Percentiles rank a stretch among this genome's conserved stretches.
Conservation (phyloP, 1,140 invertebrate species). For the Papilio aristodemus region DNA sequence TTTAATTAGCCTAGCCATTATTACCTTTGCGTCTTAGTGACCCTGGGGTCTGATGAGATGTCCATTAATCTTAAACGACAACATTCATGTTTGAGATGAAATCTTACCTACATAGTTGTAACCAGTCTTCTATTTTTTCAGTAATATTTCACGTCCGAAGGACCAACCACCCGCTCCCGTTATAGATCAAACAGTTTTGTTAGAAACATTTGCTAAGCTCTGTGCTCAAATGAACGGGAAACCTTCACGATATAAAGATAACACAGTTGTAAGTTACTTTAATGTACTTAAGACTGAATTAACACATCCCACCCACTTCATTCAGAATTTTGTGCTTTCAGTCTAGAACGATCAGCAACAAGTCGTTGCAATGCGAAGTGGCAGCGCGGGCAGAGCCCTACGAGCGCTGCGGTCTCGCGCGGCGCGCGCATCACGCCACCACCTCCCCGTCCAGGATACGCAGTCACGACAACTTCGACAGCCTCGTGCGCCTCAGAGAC, state of each 20-base stretch:
- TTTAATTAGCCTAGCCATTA: too few species aligned
- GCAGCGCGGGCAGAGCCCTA: slow-evolving; percentile 43
- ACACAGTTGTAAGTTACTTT: slow-evolving; percentile 49
- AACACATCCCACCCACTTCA: not conserved
- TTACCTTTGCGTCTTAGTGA: too few species aligned
- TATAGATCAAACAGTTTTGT: slow-evolving; percentile 52
- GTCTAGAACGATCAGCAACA: slow-evolving; percentile 63
- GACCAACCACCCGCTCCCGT: slow-evolving; percentile 37
- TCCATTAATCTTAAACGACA: too few species aligned
- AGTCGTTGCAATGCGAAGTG: slow-evolving; percentile 70
- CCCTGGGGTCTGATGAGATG: too few species aligned
- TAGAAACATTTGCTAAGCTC: slow-evolving; percentile 69
- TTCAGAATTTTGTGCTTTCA: slow-evolving; percentile 40
- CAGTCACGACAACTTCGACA: slow-evolving; percentile 54
- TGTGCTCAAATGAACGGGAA: slow-evolving; percentile 61
- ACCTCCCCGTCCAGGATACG: slow-evolving; percentile 48
- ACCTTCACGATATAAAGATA: slow-evolving; percentile 35
- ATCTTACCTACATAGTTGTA: too few species aligned
- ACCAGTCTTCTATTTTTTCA: too few species aligned
- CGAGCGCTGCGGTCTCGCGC: slow-evolving; percentile 46
- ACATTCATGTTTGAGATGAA: not conserved
- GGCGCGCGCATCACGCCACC: slow-evolving; percentile 46
- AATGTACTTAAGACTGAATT: not conserved
- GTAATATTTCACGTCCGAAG: slow-evolving; percentile 42
- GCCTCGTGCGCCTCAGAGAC: slow-evolving; percentile 45